Conservation (phyloP, 2,797 vertebrate genomes). For the Propithecus perrieri region DNA sequence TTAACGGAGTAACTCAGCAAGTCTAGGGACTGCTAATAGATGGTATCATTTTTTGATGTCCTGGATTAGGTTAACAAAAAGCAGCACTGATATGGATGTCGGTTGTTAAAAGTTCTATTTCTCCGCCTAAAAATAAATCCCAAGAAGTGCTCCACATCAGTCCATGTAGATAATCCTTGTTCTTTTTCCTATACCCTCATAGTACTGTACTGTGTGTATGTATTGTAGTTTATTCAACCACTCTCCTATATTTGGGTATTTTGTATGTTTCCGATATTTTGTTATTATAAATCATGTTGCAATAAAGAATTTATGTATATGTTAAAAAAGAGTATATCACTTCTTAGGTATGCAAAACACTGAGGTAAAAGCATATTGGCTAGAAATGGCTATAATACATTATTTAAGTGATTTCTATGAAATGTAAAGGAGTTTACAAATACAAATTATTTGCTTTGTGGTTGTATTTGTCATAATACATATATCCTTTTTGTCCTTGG, state of each 20-base stretch:
- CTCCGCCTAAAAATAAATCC: neutral
- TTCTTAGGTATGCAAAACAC: neutral
- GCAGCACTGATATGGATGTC: neutral
- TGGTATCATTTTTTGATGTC: neutral
- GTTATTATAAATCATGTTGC: neutral
- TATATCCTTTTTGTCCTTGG: neutral
- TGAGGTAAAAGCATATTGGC: neutral
- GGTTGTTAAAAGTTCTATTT: neutral
- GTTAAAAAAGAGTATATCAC: neutral
- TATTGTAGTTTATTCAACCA: neutral
- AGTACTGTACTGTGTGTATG: neutral
- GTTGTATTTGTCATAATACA: neutral
- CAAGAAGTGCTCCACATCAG: neutral
- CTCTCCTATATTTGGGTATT: neutral
- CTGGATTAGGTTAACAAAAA: neutral
- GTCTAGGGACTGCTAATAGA: neutral
- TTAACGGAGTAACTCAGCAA: neutral
- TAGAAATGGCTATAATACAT: neutral
- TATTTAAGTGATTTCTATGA: neutral
- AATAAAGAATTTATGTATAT: neutral
- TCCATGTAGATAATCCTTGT: neutral
- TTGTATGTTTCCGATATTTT: neutral
- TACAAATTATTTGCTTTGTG: slow-evolving; percentile 8
- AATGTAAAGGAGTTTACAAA: neutral
- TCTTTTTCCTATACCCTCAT: neutral